Percentiles rank a stretch among this genome's conserved stretches.
Conservation (phyloP, 2,888 invertebrate genomes). For the Scaptomyza polygonia region DNA sequence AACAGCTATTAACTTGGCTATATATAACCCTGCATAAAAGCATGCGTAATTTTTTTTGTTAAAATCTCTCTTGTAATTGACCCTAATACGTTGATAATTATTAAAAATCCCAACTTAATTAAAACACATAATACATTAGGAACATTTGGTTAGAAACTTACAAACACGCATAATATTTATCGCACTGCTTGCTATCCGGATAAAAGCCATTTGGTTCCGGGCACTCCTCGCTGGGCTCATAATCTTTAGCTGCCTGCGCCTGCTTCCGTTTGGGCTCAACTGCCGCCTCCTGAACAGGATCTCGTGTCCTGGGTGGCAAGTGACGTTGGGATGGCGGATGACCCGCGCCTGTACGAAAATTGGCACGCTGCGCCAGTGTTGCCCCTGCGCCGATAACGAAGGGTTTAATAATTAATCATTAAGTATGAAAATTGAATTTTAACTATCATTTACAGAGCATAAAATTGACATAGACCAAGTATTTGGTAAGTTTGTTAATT, state of each 20-base stretch:
- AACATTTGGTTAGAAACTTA: conserved; percentile 73
- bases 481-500: background rate
- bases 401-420: too few relatives aligned
- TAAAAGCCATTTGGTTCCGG: conserved; percentile 93
- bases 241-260: conserved; percentile 81
- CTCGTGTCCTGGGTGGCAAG: conserved; percentile 75
- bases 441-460: background rate
- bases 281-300: conserved; percentile 65
- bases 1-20: background rate
- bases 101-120: background rate
- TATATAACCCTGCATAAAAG: background rate
- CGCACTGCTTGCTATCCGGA: conserved; percentile 93
- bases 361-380: conserved; percentile 72
- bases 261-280: conserved; percentile 68
- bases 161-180: conserved; percentile 93
- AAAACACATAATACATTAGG: background rate
- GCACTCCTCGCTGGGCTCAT: conserved; percentile 88
- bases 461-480: background rate
- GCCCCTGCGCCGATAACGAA: conserved; percentile 59
- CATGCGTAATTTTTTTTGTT: background rate
- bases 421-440: background rate
- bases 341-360: conserved; percentile 73
- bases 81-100: background rate
- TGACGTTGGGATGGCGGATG: conserved; percentile 80
- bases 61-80: background rate